Conservation (phyloP, 2,113 vertebrate genomes). For the Psammodynastes pulverulentus region DNA sequence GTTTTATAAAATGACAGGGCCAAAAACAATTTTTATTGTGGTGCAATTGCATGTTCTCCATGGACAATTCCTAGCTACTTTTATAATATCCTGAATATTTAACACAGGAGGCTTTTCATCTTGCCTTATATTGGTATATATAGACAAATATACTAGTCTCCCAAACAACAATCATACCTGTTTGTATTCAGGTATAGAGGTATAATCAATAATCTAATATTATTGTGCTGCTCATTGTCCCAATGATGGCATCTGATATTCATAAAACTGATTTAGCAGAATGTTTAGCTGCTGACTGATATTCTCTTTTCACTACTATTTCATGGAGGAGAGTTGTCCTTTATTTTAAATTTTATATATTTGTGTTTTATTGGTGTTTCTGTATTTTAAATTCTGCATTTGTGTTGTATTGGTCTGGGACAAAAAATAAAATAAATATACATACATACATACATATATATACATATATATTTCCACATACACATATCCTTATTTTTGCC, state of each 20-base stretch:
- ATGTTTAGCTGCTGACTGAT: not conserved
- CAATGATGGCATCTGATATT: not conserved
- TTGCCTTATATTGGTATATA: not conserved
- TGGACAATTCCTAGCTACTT: not conserved
- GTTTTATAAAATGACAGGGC: not conserved
- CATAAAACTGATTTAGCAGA: not conserved
- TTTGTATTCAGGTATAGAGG: not conserved
- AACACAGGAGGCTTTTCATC: not conserved
- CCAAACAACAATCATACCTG: not conserved
- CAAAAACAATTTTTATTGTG: not conserved
- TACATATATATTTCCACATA: not conserved
- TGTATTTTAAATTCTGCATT: not conserved
- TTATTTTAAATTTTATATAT: not conserved
- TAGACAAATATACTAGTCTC: not conserved
- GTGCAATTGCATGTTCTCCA: not conserved
- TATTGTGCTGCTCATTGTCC: not conserved
- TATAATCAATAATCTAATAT: not conserved
- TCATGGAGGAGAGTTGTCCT: not conserved
- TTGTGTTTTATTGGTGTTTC: not conserved
- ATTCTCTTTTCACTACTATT: not conserved
- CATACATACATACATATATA: too few relatives aligned
- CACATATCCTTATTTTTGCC: not conserved
- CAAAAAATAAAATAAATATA: not conserved
- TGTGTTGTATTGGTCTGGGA: not conserved
- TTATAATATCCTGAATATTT: not conserved